A percentile compares a stretch with the other conserved stretches of the same genome.
phyloP scores from a whole-genome alignment of 2,113 vertebrate species.

The Pao palembangensis region DNA sequence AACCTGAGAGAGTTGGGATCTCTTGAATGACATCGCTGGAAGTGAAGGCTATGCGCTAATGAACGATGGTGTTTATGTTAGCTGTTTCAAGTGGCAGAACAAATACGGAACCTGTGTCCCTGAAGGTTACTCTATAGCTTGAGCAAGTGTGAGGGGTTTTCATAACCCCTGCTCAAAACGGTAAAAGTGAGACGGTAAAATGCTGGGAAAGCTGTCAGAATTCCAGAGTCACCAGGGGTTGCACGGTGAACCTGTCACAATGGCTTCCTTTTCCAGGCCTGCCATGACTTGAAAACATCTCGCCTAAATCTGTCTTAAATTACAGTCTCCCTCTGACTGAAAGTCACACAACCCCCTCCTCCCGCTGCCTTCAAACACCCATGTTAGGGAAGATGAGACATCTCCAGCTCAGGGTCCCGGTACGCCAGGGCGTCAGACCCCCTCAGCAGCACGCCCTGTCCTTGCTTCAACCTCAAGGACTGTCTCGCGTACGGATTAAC shows the following conservation, averaged over 20 bases:
- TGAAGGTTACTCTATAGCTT: constrained; percentile 37
- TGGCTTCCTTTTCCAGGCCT: constrained; percentile 51
- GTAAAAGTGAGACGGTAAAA: constrained; percentile 11
- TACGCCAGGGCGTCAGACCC: constrained; percentile 8
- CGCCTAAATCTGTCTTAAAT: constrained; percentile 58
- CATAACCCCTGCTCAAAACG: constrained; percentile 21
- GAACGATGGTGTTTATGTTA: constrained; percentile 50
- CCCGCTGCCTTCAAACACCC: constrained; percentile 4
- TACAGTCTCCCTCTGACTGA: constrained; percentile 38
- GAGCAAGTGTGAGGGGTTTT: constrained; percentile 15
- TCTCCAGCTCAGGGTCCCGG: constrained; percentile 13
- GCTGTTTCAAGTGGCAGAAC: constrained; percentile 32
- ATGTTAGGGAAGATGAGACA: background rate
- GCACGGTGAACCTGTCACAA: constrained; percentile 27
- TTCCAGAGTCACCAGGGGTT: constrained; percentile 9
- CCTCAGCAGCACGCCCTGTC: constrained; percentile 26
- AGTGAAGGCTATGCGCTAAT: constrained; percentile 48
- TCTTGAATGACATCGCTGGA: constrained; percentile 38
- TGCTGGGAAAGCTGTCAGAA: constrained; percentile 28
- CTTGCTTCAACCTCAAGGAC: constrained; percentile 40
- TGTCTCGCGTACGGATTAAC: constrained; percentile 36
- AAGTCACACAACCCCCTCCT: constrained; percentile 14
- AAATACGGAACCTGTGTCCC: constrained; percentile 36
- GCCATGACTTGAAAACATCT: constrained; percentile 47
- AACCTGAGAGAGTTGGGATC: constrained; percentile 59